Percentiles rank a stretch among this genome's conserved stretches.
phyloP scores from a whole-genome alignment of 2,113 vertebrate species.

The Callipepla californica region DNA sequence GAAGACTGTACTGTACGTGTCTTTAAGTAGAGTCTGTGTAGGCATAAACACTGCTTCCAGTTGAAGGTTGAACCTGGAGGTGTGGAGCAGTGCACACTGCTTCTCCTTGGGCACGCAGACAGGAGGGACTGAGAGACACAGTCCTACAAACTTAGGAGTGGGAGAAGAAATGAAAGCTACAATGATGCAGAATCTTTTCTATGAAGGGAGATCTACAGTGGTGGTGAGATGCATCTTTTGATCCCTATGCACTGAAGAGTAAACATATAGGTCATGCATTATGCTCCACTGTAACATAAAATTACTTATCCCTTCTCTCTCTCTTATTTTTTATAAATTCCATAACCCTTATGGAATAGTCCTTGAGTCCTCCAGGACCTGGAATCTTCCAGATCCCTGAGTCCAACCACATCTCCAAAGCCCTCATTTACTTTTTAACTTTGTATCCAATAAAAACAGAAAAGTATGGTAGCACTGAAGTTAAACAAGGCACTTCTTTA shows the following conservation, averaged over 20 bases:
- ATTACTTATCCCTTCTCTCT: not conserved
- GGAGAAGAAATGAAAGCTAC: not conserved
- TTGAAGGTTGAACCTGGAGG: not conserved
- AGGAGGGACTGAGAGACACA: not conserved
- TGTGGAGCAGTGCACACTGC: not conserved
- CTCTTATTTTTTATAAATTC: not conserved
- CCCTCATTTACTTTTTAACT: conserved; percentile 43
- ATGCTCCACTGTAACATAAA: not conserved
- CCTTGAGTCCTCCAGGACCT: not conserved
- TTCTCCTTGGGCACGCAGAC: not conserved
- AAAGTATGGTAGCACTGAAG: conserved; percentile 74
- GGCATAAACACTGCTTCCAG: not conserved
- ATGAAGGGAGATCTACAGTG: not conserved
- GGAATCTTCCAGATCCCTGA: not conserved
- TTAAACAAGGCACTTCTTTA: conserved; percentile 80
- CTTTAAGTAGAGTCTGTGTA: not conserved
- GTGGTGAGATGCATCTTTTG: not conserved
- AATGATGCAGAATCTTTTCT: not conserved
- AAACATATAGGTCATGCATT: not conserved
- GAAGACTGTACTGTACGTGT: not conserved
- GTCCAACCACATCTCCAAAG: conserved; percentile 21
- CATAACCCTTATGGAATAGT: not conserved
- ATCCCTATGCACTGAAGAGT: not conserved
- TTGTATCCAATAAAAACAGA: conserved; percentile 70
- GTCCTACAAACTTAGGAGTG: not conserved